These are phyloP conservation scores for Actinia tenebrosa DNA, from an alignment of 64 coral and sea anemone genomes.

Conservation along the genomic window DNA sequence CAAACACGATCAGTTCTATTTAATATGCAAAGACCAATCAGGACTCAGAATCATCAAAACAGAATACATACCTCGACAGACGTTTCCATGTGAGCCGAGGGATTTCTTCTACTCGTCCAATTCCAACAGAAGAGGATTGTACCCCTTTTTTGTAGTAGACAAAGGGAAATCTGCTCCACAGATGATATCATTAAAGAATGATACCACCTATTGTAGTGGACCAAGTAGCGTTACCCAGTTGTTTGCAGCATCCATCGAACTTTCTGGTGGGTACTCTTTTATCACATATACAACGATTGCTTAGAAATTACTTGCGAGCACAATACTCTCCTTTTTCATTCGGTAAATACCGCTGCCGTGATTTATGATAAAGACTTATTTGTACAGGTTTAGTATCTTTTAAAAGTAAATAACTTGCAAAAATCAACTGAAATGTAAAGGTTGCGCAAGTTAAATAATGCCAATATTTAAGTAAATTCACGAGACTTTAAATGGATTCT, in stretches of 20 bases:
- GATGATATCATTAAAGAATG: background rate
- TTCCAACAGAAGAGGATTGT: background rate
- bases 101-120: background rate
- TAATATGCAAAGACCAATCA: background rate
- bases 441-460: too few relatives aligned
- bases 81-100: background rate
- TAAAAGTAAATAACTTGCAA: too few relatives aligned
- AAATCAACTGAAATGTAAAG: too few relatives aligned
- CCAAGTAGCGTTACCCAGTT: background rate
- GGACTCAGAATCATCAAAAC: constrained; percentile 1
- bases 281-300: too few relatives aligned
- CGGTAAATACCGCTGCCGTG: too few relatives aligned
- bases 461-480: too few relatives aligned
- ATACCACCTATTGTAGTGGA: background rate
- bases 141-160: background rate
- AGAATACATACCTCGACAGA: background rate
- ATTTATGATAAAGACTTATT: too few relatives aligned
- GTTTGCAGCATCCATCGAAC: background rate
- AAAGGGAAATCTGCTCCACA: background rate
- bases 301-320: too few relatives aligned
- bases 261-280: background rate
- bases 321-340: too few relatives aligned
- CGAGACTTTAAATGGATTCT: too few relatives aligned
- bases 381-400: too few relatives aligned
- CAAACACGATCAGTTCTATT: background rate